Base-by-base conservation (phyloP, 2,797 vertebrate genomes). In the Tokudaia muenninki region DNA sequence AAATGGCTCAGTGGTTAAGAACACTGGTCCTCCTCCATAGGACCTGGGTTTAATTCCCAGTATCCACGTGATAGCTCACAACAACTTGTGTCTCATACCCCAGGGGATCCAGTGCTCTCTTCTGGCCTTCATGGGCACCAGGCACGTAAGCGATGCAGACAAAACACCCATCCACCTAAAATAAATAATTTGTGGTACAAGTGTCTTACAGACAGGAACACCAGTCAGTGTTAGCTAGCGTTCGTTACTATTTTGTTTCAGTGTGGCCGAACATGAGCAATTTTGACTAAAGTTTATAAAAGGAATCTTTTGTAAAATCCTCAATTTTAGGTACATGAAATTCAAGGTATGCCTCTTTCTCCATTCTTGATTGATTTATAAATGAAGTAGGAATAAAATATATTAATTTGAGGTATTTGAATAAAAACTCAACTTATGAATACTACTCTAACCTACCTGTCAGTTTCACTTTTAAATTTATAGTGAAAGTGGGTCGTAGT, bases 381-480 rank as follows among this genome's bases (percentile, higher is more conserved):
- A 87, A 44, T 95, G 88, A 88, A 96, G 37, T 74, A 92, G 37
- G 13, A 92, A 86, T 96, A 83, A 91, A 92, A 94, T 79, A 34
- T 34, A 14, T 81, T 84, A 31, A 16, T 61, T 63, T 63, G 16
- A 84, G 29, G 81, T 82, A 19, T 83, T 17, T 83, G 57, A 41
- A 41, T 82, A 61, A 61, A 83, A 61, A 44, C 37, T 61, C 70
- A 80, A 9, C 79, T 92, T 95, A 77, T 41, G n/a, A 87, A 94
- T 95, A 47, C 21, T 87, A 86, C 79, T 92, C 63, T 77, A 96
- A 96, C 89, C 87, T 16, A 83, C 34, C 59, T 93, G 11, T 83
- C 10, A 92, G 52, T 90, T 96, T 95, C 52, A 93, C 37, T 95
- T 92, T 77, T 93, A 94, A 94, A 80, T 70, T 94, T 95, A 91